A percentile compares a stretch with the other conserved stretches of the same genome.
Conservation (phyloP, 1,140 invertebrate genomes). For the Drosophila guanche region DNA sequence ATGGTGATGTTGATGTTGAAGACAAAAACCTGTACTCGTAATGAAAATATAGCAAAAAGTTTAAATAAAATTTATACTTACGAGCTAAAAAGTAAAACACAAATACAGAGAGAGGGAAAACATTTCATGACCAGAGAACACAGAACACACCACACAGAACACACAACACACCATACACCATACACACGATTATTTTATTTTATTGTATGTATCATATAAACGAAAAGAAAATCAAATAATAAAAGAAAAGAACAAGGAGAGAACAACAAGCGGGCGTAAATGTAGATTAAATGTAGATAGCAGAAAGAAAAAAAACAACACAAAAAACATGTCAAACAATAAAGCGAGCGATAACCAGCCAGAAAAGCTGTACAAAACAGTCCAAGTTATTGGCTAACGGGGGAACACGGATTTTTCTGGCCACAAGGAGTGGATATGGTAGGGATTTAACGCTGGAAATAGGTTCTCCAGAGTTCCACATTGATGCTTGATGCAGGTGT, state of each 20-base stretch:
- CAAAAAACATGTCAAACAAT: conserved; percentile 49
- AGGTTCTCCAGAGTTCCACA: too few relatives aligned
- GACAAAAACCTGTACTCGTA: conserved; percentile 30
- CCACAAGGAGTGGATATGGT: too few relatives aligned
- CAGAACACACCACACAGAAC: conserved; percentile 20
- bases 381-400: conserved; percentile 17
- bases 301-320: conserved; percentile 38
- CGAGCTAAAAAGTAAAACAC: conserved; percentile 42
- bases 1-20: conserved; percentile 1
- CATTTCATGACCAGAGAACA: conserved; percentile 21
- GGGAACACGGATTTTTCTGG: neutral
- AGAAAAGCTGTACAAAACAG: conserved; percentile 45
- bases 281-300: conserved; percentile 66
- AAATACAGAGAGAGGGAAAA: conserved; percentile 10
- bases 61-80: conserved; percentile 58
- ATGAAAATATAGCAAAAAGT: conserved; percentile 30
- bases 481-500: too few relatives aligned
- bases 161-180: conserved; percentile 28
- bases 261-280: conserved; percentile 34
- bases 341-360: conserved; percentile 51
- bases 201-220: conserved; percentile 63
- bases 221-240: conserved; percentile 53
- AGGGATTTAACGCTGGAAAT: too few relatives aligned
- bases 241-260: conserved; percentile 36
- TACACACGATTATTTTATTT: conserved; percentile 53